Base-by-base conservation (phyloP, 2,113 vertebrate species). In the Cyprinodon brontotheroides region DNA sequence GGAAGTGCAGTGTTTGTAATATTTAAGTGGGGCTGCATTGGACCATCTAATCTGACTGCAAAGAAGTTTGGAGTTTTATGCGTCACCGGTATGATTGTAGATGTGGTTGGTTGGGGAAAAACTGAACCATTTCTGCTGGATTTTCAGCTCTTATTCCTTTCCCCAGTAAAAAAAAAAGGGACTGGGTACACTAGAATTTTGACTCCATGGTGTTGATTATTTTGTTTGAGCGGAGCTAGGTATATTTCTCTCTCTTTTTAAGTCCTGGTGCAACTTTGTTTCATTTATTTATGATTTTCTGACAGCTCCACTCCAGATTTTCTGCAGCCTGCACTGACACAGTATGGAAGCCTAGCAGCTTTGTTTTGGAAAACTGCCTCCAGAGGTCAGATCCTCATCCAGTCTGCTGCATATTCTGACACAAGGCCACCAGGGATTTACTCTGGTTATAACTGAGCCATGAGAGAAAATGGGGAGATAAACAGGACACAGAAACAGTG, bases 301-400 rank as follows among this genome's bases (percentile, higher is more conserved):
- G 12, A 53, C 66, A 48, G 67, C 12, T 47, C 65, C 38, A 5
- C 47, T 47, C 43, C 5, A 15, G 2, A 70, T 29, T 37, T 74
- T 68, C 37, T 17, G n/a, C 7, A 61, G 20, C 17, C 74, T 88
- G 71, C 85, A 79, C 81, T 70, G 82, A 81, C 69, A 79, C 15
- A 77, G 80, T 86, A 89, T 68, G 63, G 63, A 75, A 70, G 66
- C 64, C 72, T 4, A 11, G 72, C 70, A 78, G 70, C 80, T 71
- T 10, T 89, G 87, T 92, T 90, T 87, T 92, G 91, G 88, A 92
- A 89, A 91, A 82, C 57, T 68, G 61, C 69, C 43, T 22, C 39
- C 50, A 47, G 43, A 65, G 86, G 64, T 82, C 76, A 80, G 79
- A 79, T 77, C 77, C 81, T 82, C 74, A 69, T 83, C 79, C 62